Conservation (phyloP, 2,113 vertebrate genomes). For the Meleagris gallopavo region DNA sequence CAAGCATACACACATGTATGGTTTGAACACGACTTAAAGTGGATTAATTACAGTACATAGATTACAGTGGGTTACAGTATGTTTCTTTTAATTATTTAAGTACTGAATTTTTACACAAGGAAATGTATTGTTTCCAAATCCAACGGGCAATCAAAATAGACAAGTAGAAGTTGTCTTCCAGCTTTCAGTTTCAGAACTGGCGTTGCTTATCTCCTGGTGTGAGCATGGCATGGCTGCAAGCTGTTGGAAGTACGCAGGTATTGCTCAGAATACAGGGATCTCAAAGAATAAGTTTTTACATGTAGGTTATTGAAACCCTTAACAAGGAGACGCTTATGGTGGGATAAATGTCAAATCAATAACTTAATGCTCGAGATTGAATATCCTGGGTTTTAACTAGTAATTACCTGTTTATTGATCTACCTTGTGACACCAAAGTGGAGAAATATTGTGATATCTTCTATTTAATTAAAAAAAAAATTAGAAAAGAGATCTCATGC, state of each 20-base stretch:
- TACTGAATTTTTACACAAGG: not conserved
- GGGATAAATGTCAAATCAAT: conserved; percentile 63
- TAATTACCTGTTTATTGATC: conserved; percentile 28
- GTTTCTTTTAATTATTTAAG: not conserved
- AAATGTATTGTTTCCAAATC: conserved; percentile 12
- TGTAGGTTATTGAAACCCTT: conserved; percentile 61
- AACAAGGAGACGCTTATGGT: conserved; percentile 3
- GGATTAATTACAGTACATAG: not conserved
- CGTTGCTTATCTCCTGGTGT: not conserved
- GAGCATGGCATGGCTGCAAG: conserved; percentile 3
- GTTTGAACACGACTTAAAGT: not conserved
- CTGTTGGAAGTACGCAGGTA: not conserved
- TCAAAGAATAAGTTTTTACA: conserved; percentile 15
- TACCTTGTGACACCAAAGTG: not conserved
- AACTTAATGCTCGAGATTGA: not conserved
- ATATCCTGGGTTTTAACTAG: conserved; percentile 21
- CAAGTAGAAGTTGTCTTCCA: not conserved
- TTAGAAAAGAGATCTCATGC: not conserved
- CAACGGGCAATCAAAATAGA: not conserved
- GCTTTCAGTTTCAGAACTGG: not conserved
- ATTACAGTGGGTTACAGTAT: not conserved
- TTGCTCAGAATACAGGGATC: not conserved
- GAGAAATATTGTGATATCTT: not conserved
- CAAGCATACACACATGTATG: not conserved
- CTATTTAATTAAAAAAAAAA: not conserved